phyloP scores from a whole-genome alignment of 2,797 vertebrate species.

The Loris lydekkerianus region DNA sequence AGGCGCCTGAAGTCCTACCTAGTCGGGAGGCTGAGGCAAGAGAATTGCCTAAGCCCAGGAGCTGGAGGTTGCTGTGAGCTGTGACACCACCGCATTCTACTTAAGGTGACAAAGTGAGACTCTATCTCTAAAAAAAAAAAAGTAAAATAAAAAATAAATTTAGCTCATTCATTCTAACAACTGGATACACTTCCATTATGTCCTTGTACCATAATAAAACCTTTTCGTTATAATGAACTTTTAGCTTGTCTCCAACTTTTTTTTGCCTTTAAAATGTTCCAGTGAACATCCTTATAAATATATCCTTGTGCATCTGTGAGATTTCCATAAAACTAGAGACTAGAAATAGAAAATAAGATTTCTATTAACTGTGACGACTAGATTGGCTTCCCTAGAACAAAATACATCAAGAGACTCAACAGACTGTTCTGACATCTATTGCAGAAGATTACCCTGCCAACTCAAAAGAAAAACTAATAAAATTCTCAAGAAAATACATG shows the following conservation, averaged over 20 bases:
- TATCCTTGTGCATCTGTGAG: not conserved
- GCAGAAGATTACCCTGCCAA: not conserved
- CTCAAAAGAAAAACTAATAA: conserved; percentile 17
- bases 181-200: not conserved
- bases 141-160: not conserved
- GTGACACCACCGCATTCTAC: no score
- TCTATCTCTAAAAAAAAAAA: no score
- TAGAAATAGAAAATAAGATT: not conserved
- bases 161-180: not conserved
- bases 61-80: no score
- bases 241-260: not conserved
- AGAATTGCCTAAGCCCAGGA: no score
- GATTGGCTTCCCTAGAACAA: conserved; percentile 12
- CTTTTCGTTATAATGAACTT: not conserved
- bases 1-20: no score
- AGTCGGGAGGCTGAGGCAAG: no score
- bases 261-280: not conserved
- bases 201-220: not conserved
- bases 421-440: conserved; percentile 42
- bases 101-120: no score
- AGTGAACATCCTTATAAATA: not conserved
- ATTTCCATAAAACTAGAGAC: conserved; percentile 31
- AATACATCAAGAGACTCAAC: not conserved
- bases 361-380: not conserved
- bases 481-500: not conserved